These are phyloP conservation scores for Chelonia mydas DNA, from an alignment of 2,797 vertebrate genomes.

Conservation along the genomic window DNA sequence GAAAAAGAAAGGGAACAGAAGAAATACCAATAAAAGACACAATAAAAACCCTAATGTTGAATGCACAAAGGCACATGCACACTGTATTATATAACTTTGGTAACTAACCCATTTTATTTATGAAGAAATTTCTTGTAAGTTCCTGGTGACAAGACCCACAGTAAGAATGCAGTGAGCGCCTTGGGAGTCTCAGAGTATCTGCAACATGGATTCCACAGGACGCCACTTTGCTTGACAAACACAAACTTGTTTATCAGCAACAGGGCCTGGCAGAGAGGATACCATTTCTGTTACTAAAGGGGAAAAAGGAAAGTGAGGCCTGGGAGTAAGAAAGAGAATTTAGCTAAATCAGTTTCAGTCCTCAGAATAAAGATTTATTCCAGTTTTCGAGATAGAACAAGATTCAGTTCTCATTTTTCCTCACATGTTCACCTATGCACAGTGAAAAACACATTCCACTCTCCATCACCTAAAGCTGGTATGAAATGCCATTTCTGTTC, in stretches of 20 bases:
- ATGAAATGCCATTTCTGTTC: not conserved
- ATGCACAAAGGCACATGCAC: not conserved
- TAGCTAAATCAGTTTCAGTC: not conserved
- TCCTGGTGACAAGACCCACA: not conserved
- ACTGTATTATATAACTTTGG: not conserved
- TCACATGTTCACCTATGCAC: not conserved
- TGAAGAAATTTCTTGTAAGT: not conserved
- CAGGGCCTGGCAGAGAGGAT: not conserved
- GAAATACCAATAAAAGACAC: not conserved
- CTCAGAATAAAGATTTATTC: not conserved
- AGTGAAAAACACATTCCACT: not conserved
- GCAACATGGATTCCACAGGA: not conserved
- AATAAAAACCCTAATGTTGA: not conserved
- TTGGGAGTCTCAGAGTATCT: not conserved
- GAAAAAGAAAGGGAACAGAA: not conserved
- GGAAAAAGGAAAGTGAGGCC: not conserved
- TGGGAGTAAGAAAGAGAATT: not conserved
- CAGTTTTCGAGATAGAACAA: not conserved
- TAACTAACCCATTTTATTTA: constrained; percentile 15
- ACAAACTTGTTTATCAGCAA: not conserved
- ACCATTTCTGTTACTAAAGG: not conserved
- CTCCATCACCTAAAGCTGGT: not conserved
- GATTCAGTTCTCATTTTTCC: not conserved
- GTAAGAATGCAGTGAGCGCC: not conserved
- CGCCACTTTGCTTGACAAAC: not conserved